Evolutionary conservation across 1,140 invertebrate species (phyloP), one percentile per base, ranked within the genome.

Genomic region (Sinonovacula constricta): DNA sequence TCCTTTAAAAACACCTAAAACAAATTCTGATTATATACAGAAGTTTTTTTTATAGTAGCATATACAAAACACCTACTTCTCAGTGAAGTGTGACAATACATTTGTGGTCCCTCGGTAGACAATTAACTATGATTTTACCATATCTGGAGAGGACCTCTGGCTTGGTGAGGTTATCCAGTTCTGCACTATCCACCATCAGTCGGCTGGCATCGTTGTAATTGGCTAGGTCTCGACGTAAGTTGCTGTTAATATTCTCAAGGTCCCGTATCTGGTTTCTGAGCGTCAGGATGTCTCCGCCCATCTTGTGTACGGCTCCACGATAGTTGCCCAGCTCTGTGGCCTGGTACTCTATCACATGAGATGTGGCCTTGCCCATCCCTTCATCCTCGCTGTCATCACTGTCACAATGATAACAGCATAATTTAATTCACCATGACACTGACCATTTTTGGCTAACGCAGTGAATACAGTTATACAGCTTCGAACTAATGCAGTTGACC

Each of bases 211-310:
- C 87, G 31, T 87, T 86, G 54, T 89, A 90, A 70, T 84, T 82
- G 36, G 79, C 69, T 1, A 88, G 77, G 57, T 88, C 82, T n/a
- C 86, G 71, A 7, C 89, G 62, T 10, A 90, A 74, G 30, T 86
- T 80, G 78, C 87, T 87, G 80, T 91, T 90, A 22, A 82, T 74
- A 24, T 62, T 78, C 66, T 90, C 89, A 0, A 89, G 79, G 1
- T 88, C 86, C 4, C 83, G 85, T 3, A 90, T 75, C 53, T 84
- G 84, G 24, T 82, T 57, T 18, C 87, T 77, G 15, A 91, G 83
- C 0, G 85, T 80, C 1, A 91, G 28, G 51, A 91, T 89, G 63
- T 91, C 90, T n/a, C 85, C 77, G 14, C 90, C 90, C 90, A 91
- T 91, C 62, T 84, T 87, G 33, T 86, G 85, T 4, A 91, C 85